These are phyloP conservation scores for Onychorhynchus coronatus DNA, from an alignment of 2,113 vertebrate species.

Conservation along the genomic window DNA sequence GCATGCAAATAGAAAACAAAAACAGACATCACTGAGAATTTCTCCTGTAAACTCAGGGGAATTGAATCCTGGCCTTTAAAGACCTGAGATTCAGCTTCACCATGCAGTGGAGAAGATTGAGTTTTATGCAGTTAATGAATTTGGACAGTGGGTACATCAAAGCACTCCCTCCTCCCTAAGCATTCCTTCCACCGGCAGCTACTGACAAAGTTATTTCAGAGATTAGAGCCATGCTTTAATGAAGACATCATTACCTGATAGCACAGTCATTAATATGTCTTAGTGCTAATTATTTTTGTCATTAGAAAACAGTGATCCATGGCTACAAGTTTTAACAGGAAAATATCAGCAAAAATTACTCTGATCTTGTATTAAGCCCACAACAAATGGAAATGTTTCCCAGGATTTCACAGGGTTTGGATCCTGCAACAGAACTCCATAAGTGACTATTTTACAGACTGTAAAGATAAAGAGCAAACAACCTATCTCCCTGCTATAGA, in stretches of 20 bases:
- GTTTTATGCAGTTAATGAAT: slow-evolving; percentile 14
- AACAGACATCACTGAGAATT: neutral
- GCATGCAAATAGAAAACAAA: neutral
- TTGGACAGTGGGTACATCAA: slow-evolving; percentile 6
- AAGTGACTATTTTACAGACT: neutral
- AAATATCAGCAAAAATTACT: neutral
- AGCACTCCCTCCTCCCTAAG: neutral
- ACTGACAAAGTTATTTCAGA: slow-evolving; percentile 25
- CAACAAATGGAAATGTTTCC: neutral
- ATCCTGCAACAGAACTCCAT: neutral
- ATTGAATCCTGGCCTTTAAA: neutral
- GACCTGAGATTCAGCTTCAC: neutral
- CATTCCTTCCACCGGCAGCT: neutral
- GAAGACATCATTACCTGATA: slow-evolving; percentile 47
- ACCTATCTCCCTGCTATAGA: neutral
- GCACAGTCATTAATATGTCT: slow-evolving; percentile 23
- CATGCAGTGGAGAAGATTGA: neutral
- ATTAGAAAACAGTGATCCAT: slow-evolving; percentile 36
- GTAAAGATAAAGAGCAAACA: neutral
- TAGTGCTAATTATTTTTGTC: slow-evolving; percentile 47
- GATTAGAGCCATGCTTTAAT: slow-evolving; percentile 23
- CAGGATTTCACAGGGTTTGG: neutral
- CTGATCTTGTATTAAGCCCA: neutral
- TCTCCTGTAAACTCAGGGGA: neutral
- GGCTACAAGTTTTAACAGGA: neutral